Percentiles rank a stretch among this genome's conserved stretches.
Conservation (phyloP, 2,888 invertebrate species). For the Leuctra nigra region DNA sequence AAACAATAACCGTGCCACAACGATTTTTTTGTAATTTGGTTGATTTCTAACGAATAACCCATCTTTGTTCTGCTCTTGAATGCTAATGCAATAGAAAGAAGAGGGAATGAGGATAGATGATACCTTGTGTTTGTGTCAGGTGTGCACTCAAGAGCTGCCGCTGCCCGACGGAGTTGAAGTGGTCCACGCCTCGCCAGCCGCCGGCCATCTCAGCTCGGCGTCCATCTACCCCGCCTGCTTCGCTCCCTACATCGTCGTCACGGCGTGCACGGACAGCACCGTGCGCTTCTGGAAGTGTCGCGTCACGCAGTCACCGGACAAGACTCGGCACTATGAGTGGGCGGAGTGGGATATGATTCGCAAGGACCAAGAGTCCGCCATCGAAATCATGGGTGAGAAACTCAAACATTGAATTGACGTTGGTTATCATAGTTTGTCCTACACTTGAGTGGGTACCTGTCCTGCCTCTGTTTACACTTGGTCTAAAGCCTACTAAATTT, state of each 20-base stretch:
- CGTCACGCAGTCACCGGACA: slow-evolving; percentile 48
- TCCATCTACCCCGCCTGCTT: slow-evolving; percentile 99
- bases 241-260: slow-evolving; percentile 92
- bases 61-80: too few species aligned
- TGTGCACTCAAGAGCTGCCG: slow-evolving; percentile 80
- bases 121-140: too few species aligned
- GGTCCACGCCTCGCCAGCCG: slow-evolving; percentile 89
- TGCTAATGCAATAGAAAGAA: too few species aligned
- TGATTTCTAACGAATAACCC: too few species aligned
- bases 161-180: slow-evolving; percentile 88
- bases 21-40: too few species aligned
- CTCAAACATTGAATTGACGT: too few species aligned
- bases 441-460: too few species aligned
- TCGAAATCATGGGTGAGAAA: slow-evolving; percentile 68
- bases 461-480: too few species aligned
- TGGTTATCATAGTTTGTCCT: slow-evolving; percentile 17
- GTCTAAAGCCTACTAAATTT: too few species aligned
- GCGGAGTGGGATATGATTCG: slow-evolving; percentile 86
- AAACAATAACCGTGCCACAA: too few species aligned
- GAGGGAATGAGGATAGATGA: too few species aligned
- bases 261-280: slow-evolving; percentile 91
- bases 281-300: slow-evolving; percentile 83
- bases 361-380: slow-evolving; percentile 56
- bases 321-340: slow-evolving; percentile 59
- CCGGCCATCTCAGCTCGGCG: slow-evolving; percentile 94